phyloP scores from a whole-genome alignment of 2,113 vertebrate genomes.

The Hippopotamus amphibius region DNA sequence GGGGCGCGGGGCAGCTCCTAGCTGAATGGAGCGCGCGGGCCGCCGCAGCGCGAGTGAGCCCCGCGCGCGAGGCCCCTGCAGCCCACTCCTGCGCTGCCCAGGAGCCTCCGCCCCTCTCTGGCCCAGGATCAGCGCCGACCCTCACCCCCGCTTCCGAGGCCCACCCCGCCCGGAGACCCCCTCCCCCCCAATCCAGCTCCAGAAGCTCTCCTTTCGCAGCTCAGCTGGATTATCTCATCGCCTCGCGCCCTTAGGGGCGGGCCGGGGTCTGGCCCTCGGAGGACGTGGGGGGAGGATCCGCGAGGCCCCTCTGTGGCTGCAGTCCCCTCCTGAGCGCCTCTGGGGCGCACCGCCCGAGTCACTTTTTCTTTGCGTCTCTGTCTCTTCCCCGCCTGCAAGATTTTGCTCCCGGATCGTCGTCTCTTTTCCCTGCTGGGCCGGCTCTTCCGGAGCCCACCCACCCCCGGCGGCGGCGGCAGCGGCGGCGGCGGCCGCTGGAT shows the following conservation, averaged over 20 bases:
- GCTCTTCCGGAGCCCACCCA: slow-evolving; percentile 57
- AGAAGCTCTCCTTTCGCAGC: slow-evolving; percentile 16
- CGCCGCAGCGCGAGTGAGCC: slow-evolving; percentile 4
- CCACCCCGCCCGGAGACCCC: slow-evolving; percentile 30
- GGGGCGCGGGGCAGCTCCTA: background rate
- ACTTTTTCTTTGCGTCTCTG: slow-evolving; percentile 34
- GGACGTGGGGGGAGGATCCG: background rate
- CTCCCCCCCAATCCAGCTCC: background rate
- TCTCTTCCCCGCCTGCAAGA: slow-evolving; percentile 16
- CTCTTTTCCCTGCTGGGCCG: background rate
- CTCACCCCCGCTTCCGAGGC: slow-evolving; percentile 59
- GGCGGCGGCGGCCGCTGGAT: slow-evolving; percentile 37
- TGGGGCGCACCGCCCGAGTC: slow-evolving; percentile 45
- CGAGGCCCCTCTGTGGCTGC: slow-evolving; percentile 32
- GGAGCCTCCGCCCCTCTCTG: slow-evolving; percentile 60
- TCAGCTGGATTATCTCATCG: slow-evolving; percentile 72
- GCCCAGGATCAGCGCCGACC: slow-evolving; percentile 55
- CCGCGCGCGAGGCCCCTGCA: slow-evolving; percentile 30
- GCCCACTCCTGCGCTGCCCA: slow-evolving; percentile 44
- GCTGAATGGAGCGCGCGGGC: slow-evolving; percentile 54
- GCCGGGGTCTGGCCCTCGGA: slow-evolving; percentile 39
- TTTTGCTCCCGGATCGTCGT: background rate
- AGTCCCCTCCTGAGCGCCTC: background rate
- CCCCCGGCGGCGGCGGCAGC: background rate
- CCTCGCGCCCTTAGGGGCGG: slow-evolving; percentile 20